These are phyloP conservation scores for Apostichopus californicus DNA, from an alignment of 35 echinoderm and acorn worm genomes.

Conservation along the genomic window DNA sequence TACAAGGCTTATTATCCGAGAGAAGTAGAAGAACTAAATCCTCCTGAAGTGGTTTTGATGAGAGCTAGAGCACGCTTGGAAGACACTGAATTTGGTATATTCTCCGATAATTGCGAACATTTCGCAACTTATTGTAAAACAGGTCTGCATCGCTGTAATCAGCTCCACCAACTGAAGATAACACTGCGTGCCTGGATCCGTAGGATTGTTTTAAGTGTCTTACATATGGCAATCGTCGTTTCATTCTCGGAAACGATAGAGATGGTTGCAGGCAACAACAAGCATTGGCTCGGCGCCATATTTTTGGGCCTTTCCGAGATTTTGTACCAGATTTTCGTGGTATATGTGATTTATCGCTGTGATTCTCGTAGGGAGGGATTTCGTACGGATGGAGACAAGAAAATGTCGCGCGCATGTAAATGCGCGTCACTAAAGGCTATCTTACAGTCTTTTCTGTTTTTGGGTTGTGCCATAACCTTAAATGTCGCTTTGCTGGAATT, in stretches of 20 bases:
- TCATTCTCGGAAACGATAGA: constrained; percentile 23
- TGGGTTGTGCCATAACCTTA: not conserved
- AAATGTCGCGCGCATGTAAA: not conserved
- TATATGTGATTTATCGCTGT: not conserved
- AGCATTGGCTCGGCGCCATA: not conserved
- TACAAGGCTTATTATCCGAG: constrained; percentile 40
- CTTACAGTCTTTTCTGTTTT: not conserved
- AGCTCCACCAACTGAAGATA: too few species aligned
- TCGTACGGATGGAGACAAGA: not conserved
- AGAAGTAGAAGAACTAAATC: constrained; percentile 23
- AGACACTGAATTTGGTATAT: constrained; percentile 38
- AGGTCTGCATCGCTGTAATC: too few species aligned
- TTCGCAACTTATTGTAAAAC: not conserved
- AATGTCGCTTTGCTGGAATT: not conserved
- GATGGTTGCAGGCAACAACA: not conserved
- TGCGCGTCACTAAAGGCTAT: not conserved
- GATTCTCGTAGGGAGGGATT: constrained; percentile 22
- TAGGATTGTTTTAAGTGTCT: too few species aligned
- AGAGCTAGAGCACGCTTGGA: constrained; percentile 10
- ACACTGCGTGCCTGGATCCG: too few species aligned
- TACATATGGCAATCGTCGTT: not conserved
- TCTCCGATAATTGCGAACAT: constrained; percentile 58
- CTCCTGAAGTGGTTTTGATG: constrained; percentile 47
- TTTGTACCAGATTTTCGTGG: not conserved
- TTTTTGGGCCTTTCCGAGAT: not conserved